Evolutionary conservation across 2,797 vertebrate species (phyloP).

Genomic region (Morus bassanus): DNA sequence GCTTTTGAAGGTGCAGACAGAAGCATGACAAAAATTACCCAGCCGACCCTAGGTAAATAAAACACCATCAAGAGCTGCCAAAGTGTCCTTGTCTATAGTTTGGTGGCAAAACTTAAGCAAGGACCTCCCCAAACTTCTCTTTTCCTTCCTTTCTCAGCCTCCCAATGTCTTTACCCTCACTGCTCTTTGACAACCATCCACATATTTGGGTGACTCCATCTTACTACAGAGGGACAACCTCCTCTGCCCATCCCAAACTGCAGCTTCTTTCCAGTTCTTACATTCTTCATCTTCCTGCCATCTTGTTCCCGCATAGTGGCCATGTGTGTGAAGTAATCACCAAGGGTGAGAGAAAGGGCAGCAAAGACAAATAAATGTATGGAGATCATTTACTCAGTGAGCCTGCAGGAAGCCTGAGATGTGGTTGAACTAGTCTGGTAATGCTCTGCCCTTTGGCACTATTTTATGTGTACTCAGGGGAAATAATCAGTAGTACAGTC

Average conservation of each 20-base stretch:
- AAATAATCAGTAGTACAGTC: background rate
- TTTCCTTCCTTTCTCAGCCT: background rate
- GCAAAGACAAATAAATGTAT: background rate
- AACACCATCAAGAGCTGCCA: background rate
- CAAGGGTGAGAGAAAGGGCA: background rate
- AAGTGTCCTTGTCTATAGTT: background rate
- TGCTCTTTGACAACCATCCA: background rate
- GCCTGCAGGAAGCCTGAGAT: background rate
- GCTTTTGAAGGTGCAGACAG: background rate
- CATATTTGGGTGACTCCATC: background rate
- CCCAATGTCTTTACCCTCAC: background rate
- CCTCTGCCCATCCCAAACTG: background rate
- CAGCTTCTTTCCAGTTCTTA: background rate
- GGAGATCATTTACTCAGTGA: background rate
- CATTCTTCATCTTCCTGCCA: background rate
- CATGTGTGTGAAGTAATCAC: background rate
- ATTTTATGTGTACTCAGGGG: background rate
- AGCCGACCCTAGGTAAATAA: background rate
- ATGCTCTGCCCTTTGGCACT: background rate
- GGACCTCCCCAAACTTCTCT: background rate
- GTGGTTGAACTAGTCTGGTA: background rate
- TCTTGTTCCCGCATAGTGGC: background rate
- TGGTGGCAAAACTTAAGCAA: background rate
- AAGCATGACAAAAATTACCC: background rate
- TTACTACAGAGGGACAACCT: fast-evolving